Evolutionary conservation across 2,888 invertebrate species (phyloP), one percentile per base, ranked within the genome.

Genomic region (Fragum whitleyi): DNA sequence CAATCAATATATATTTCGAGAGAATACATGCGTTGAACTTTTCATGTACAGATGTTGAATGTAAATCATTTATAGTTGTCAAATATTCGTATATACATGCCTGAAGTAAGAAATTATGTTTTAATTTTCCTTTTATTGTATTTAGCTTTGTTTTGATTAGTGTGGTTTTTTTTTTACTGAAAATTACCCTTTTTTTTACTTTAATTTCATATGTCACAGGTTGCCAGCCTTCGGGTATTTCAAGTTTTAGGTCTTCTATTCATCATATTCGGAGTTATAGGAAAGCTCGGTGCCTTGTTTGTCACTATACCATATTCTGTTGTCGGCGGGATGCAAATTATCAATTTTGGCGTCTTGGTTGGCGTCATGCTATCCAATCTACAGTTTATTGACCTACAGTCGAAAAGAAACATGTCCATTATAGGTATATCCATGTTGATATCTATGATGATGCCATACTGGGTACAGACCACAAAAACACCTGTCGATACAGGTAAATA

Each of bases 341-440:
- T 90, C 14, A 87, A 86, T 21, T 87, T 89, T 42, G 90, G 90
- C 16, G 87, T 90, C 21, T 82, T 91, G 32, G 84, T 89, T 11
- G 90, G 90, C 2, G 87, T 91, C 3, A 88, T 90, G 62, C 67
- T 91, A 71, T 90, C 91, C 21, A 89, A 90, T 71, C 85, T 91
- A 21, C 82, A 86, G 68, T 84, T 80, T 61, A 96, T 97, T 55
- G 96, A 97, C 91, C 94, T 97, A 81, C 96, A 97, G 92, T 97
- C 97, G 36, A 95, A 97, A 0, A 95, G 97, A 68, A 98, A 98
- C 94, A 95, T 97, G 70, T 97, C 97, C 93, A 97, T 98, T 87
- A 95, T 98, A 42, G 98, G 98, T 23, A 96, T 97, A 90, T 97
- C 97, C 5, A 95, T 97, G 85, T 97, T 97, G 94, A 96, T 97